Evolutionary conservation across 2,797 vertebrate genomes (phyloP), one percentile per base, ranked within the genome.

Genomic region (Myotis pilosus): DNA sequence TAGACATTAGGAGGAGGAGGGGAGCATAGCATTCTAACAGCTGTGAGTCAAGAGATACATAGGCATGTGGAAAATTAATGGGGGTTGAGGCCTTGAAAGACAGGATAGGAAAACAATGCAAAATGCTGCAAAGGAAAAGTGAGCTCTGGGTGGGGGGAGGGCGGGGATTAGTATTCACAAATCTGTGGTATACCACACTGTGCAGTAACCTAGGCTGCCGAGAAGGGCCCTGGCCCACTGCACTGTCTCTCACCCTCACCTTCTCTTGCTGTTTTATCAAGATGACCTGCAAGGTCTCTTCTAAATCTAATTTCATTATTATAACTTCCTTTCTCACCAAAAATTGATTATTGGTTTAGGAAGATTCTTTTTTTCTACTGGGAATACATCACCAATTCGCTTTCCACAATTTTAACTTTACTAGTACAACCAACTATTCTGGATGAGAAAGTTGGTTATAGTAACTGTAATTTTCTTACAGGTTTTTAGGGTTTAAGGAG

Each of bases 351-450:
- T 17, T 68, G 10, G 30, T 53, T 86, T 90, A 72, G n/a, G 62
- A 90, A 85, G 86, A 51, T 55, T 68, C 68, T 87, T 49, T 28
- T 28, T 47, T 53, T 13, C 38, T 75, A 33, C 41, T 75, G 6
- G n/a, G 41, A 91, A 76, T 19, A 62, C 15, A 47, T 69, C 8
- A n/a, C 10, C 36, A 36, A 69, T 74, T 80, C 60, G 17, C 69
- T 92, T 79, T 84, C 49, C n/a, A 86, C 41, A 81, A 81, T 86
- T 95, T 85, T 81, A 75, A 95, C n/a, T 79, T 86, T 60, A 38
- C 38, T 38, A 38, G 38, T 38, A 86, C 0, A 36, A 25, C 23
- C 53, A 79, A 68, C 49, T 79, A 75, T 75, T 68, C 10, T 16
- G 5, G 75, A 25, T 7, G 51, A 86, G 13, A 87, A 76, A 51